Evolutionary conservation across 2,113 vertebrate species (phyloP), one percentile per base, ranked within the genome.

Genomic region (Sialia sialis): DNA sequence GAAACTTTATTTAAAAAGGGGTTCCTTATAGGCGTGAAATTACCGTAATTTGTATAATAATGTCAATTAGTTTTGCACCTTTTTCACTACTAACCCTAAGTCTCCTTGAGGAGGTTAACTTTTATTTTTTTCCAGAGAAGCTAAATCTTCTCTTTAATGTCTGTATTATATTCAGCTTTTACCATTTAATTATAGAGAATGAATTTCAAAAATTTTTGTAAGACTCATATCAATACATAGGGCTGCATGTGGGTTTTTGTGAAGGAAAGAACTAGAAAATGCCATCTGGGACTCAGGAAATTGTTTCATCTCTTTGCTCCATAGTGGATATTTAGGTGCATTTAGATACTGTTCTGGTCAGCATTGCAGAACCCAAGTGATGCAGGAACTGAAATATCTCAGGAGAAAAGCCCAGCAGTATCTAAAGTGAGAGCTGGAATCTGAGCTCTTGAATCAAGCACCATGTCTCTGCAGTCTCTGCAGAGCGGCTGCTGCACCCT

Each of bases 1-100:
- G n/a, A n/a, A n/a, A n/a, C n/a, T n/a, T n/a, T n/a, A n/a, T n/a
- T n/a, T n/a, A n/a, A n/a, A n/a, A n/a, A n/a, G n/a, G n/a, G n/a
- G n/a, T n/a, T n/a, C n/a, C n/a, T n/a, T n/a, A n/a, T n/a, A n/a
- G n/a, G n/a, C n/a, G n/a, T n/a, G n/a, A n/a, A n/a, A n/a, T n/a
- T n/a, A n/a, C n/a, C n/a, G n/a, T n/a, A 90, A 84, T 82, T 92
- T 69, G 8, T 75, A 44, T 51, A 51, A 81, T n/a, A 46, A 49
- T 18, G 21, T 72, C 7, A 20, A 29, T 67, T 75, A 43, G 9
- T 56, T 51, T 70, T 92, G 27, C 12, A 52, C 34, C 8, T 70
- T 92, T 92, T 93, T 87, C 32, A 22, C 27, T 52, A 3, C n/a
- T 74, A 7, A n/a, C 6, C 10, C 46, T 69, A 41, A 38, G 2